Evolutionary conservation across 30 jellyfish, hydroid and myxozoan species (phyloP), one percentile per base, ranked within the genome.

Genomic region (Cassiopea xamachana): DNA sequence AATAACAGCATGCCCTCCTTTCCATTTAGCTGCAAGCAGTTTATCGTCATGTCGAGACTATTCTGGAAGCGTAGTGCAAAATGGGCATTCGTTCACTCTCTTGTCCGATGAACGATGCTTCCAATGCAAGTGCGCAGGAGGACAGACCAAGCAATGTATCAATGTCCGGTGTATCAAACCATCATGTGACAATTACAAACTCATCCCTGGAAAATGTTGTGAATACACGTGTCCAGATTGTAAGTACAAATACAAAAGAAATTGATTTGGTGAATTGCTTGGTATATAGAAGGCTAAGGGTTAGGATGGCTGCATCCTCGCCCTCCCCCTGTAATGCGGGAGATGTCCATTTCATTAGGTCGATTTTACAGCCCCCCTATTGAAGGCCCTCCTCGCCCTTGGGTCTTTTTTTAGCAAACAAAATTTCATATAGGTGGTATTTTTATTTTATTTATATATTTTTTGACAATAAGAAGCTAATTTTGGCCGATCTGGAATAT

Each of bases 201-300:
- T 77, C 19, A 89, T 95, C 10, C 98, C 97, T 7, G 99, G 98
- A 58, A 91, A 87, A 82, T 95, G 99, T 86, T 95, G 98, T 60
- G 97, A 95, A 84, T 95, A 95, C 87, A 91, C 97, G 1, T 95
- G 99, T 78, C 99, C 99, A 1, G 86, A 79, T 67, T 89, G 97
- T 87, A 58, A 72, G 93, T 69, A 46, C 67, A 19, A 9, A 7
- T 55, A 47, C 39, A 27, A 27, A 0, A 27, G 39, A 27, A 27
- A 27, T 27, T 27, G 39, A 27, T 27, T 0, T 27, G 0, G 39
- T 27, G 39, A 27, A 27, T 27, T 27, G 39, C 39, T 27, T 27
- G 39, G 39, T 27, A 27, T 27, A 27, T 27, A 27, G 39, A 27
- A 27, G 39, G 39, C 39, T 0, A 27, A 0, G 39, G 39, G 39